Percentiles rank a stretch among this genome's conserved stretches.
Evolutionary conservation across 2,113 vertebrate species (phyloP).

Genomic region (Petromus typicus): DNA sequence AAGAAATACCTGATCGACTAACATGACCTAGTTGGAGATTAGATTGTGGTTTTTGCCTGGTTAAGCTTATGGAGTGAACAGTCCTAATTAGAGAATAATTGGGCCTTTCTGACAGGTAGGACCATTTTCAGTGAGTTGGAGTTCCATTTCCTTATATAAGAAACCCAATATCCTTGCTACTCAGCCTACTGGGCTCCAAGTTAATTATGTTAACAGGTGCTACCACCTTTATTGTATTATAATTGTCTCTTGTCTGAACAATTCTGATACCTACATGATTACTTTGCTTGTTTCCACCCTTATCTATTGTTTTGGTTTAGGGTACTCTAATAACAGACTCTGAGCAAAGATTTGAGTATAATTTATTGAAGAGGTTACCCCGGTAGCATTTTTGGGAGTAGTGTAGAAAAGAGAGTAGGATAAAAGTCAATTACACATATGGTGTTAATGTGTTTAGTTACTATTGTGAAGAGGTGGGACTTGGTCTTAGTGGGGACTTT

Average conservation of each 20-base stretch:
- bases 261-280: background rate
- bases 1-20: background rate
- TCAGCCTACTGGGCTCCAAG: background rate
- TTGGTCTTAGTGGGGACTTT: background rate
- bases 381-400: background rate
- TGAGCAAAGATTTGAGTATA: background rate
- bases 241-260: background rate
- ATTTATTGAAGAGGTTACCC: background rate
- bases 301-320: background rate
- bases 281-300: background rate
- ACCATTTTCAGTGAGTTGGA: background rate
- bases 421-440: constrained; percentile 11
- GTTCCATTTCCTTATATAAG: background rate
- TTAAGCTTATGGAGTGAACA: background rate
- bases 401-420: background rate
- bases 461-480: background rate
- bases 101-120: background rate
- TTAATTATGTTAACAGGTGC: background rate
- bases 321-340: background rate
- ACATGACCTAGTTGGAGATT: background rate
- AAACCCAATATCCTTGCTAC: background rate
- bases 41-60: background rate
- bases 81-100: background rate
- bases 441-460: background rate
- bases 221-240: background rate